Conservation (phyloP, 2,797 vertebrate species). For the Mareca strepera region DNA sequence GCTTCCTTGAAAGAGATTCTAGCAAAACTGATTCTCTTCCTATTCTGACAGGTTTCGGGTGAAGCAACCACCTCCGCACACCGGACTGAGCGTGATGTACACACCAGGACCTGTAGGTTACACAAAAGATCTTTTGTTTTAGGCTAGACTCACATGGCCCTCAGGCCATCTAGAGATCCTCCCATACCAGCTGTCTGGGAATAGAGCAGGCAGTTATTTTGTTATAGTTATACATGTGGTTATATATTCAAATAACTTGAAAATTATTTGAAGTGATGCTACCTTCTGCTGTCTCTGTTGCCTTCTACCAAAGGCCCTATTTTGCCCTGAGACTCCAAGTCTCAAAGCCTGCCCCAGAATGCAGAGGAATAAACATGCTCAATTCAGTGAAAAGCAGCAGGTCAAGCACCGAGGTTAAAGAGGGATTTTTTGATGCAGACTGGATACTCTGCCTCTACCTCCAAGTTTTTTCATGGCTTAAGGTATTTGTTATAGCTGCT, state of each 20-base stretch:
- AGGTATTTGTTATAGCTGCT: not conserved
- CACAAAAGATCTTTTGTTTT: not conserved
- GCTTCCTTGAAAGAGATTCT: not conserved
- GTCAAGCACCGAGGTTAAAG: not conserved
- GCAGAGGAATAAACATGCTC: not conserved
- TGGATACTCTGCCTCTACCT: not conserved
- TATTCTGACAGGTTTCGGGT: constrained; percentile 84
- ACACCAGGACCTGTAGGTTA: constrained; percentile 87
- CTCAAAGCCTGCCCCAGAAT: not conserved
- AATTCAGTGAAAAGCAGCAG: not conserved
- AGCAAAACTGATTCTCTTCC: constrained; percentile 11
- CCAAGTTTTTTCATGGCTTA: not conserved
- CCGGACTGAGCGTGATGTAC: constrained; percentile 86
- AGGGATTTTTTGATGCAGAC: not conserved
- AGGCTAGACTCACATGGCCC: not conserved
- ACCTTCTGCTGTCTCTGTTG: not conserved
- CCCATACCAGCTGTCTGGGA: not conserved
- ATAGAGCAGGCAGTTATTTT: not conserved
- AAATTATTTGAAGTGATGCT: not conserved
- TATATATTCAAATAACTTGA: not conserved
- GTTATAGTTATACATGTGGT: no score
- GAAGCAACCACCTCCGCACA: constrained; percentile 84
- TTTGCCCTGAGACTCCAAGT: fast-evolving
- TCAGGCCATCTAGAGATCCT: not conserved
- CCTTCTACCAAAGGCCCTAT: fast-evolving